Evolutionary conservation across 2,888 invertebrate genomes (phyloP), one percentile per base, ranked within the genome.

Genomic region (Andrena dorsata): DNA sequence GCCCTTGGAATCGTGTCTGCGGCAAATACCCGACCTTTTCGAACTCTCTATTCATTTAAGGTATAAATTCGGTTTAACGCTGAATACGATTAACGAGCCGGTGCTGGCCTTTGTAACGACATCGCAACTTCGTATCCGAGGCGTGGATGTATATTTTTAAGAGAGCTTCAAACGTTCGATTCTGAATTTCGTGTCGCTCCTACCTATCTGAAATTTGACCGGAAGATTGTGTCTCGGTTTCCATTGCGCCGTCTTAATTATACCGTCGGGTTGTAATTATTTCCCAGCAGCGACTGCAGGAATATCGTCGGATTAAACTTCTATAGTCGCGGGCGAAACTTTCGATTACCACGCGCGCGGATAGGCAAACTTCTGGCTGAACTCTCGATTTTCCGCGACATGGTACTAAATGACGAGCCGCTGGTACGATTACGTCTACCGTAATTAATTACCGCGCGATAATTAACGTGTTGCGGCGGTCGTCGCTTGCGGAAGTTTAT

Each of bases 401-500:
- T 61, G 63, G 60, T 65, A 16, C 49, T 72, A 60, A 84, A 75
- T 35, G 71, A 26, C 20, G 32, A 5, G 5, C 13, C 32, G 2
- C 13, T 5, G 51, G 28, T 53, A 26, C 61, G 76, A 86, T 78
- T 84, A 77, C 58, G 84, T 68, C 58, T 61, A 16, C 61, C 72
- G 65, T 66, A 86, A 86, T 86, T 86, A 86, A 86, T 80, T 64
- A 65, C 56, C 63, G 65, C 76, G 77, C 65, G 76, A 80, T 82
- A 82, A 82, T 84, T 83, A 86, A 85, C 78, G 66, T 32, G 75
- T 68, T 53, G 56, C 16, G 60, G 8, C n/a, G 63, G 35, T 16
- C 61, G 64, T 61, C 23, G 28, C 7, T 26, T 23, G 20, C 32
- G 3, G 32, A 7, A 58, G 78, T 72, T 83, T 73, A 73, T 80